Percentiles rank a stretch among this genome's conserved stretches.
These are phyloP conservation scores for Dermatemys mawii DNA, from an alignment of 2,113 vertebrate species.

Conservation along the genomic window DNA sequence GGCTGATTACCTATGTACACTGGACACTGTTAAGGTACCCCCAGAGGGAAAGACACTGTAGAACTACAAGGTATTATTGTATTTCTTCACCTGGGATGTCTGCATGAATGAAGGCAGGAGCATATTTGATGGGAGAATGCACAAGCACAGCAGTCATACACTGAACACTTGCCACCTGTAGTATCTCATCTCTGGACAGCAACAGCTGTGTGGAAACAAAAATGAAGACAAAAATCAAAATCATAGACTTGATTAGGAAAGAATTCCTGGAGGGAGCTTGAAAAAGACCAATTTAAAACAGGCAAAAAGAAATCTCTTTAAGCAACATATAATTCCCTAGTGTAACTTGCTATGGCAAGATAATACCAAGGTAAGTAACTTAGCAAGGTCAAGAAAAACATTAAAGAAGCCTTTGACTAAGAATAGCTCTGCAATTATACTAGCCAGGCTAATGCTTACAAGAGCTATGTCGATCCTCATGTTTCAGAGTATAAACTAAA, in stretches of 20 bases:
- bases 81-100: slow-evolving; percentile 88
- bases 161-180: slow-evolving; percentile 89
- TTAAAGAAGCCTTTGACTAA: neutral
- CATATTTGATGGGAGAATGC: slow-evolving; percentile 86
- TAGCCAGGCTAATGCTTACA: neutral
- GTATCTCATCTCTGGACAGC: slow-evolving; percentile 88
- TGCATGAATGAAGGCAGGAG: slow-evolving; percentile 86
- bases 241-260: neutral
- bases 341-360: neutral
- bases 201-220: slow-evolving; percentile 82
- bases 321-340: neutral
- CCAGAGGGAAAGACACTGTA: neutral
- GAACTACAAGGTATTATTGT: neutral
- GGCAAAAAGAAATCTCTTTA: neutral
- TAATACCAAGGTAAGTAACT: neutral
- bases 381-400: neutral
- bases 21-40: neutral
- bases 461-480: slow-evolving; percentile 1
- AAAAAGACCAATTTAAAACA: neutral
- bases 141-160: slow-evolving; percentile 88
- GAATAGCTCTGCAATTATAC: neutral
- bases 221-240: neutral
- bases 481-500: neutral
- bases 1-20: neutral
- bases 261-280: neutral